A percentile compares a stretch with the other conserved stretches of the same genome.
phyloP scores from a whole-genome alignment of 2,888 invertebrate species.

The Mayetiola destructor region DNA sequence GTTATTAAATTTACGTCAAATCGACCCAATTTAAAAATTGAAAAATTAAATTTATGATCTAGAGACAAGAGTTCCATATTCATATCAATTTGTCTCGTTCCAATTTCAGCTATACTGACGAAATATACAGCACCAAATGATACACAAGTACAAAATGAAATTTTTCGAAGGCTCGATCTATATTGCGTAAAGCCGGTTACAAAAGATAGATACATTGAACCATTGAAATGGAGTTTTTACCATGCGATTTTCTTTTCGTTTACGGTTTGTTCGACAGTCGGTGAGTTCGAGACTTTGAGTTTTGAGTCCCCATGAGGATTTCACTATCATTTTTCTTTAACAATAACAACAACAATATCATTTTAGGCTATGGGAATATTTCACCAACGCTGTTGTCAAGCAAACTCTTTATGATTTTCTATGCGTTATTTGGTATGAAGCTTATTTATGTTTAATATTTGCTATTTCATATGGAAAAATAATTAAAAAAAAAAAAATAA shows the following conservation, averaged over 20 bases:
- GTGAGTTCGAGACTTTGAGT: constrained; percentile 36
- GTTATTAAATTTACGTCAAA: too few species aligned
- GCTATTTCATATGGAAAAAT: too few species aligned
- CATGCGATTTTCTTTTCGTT: constrained; percentile 84
- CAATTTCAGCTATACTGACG: constrained; percentile 27
- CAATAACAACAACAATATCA: background rate
- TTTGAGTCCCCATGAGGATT: background rate
- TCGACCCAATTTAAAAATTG: too few species aligned
- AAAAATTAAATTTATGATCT: too few species aligned
- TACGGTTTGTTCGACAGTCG: constrained; percentile 82
- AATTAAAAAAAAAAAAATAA: too few species aligned
- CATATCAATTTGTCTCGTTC: too few species aligned
- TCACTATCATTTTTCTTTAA: constrained; percentile 36
- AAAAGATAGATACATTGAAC: constrained; percentile 44
- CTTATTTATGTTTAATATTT: too few species aligned
- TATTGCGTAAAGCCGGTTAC: constrained; percentile 65
- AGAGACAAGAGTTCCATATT: too few species aligned
- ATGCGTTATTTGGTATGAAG: constrained; percentile 73
- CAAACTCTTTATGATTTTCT: constrained; percentile 73
- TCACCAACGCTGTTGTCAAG: constrained; percentile 68
- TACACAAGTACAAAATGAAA: constrained; percentile 25
- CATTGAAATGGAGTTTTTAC: constrained; percentile 72
- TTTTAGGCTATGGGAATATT: constrained; percentile 72
- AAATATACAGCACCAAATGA: constrained; percentile 28
- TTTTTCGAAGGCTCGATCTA: constrained; percentile 41